Conservation (phyloP, 2,797 vertebrate species). For the Moxostoma hubbsi region DNA sequence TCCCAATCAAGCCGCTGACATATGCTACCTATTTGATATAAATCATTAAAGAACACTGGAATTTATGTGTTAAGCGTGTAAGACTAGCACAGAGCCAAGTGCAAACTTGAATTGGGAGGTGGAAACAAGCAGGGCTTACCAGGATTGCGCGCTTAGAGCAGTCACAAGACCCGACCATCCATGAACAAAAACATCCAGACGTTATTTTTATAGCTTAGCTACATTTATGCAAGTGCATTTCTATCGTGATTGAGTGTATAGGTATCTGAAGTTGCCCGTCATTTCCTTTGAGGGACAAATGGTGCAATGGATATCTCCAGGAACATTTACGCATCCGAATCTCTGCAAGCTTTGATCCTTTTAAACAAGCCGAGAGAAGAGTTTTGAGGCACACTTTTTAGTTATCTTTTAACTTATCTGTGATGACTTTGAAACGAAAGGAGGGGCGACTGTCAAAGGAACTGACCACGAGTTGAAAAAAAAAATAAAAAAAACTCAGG, state of each 20-base stretch:
- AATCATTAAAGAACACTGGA: neutral
- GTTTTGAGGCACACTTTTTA: constrained; percentile 35
- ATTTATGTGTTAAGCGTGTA: constrained; percentile 18
- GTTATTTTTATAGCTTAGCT: constrained; percentile 53
- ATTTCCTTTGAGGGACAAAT: constrained; percentile 22
- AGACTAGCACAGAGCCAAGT: constrained; percentile 15
- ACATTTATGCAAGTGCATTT: constrained; percentile 52
- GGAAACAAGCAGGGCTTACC: constrained; percentile 45
- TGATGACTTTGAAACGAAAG: constrained; percentile 71
- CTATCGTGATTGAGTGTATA: neutral
- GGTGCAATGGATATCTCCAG: constrained; percentile 39
- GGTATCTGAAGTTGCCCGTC: neutral
- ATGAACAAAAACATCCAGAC: constrained; percentile 68
- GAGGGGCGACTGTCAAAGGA: constrained; percentile 79
- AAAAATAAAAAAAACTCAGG: constrained; percentile 59
- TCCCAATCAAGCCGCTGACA: neutral
- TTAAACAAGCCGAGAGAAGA: constrained; percentile 17
- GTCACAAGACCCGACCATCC: constrained; percentile 76
- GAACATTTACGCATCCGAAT: constrained; percentile 8
- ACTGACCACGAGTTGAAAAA: constrained; percentile 77
- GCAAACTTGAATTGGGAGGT: constrained; percentile 36
- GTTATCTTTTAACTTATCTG: constrained; percentile 38
- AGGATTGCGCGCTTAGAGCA: constrained; percentile 66
- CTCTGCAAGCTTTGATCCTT: constrained; percentile 11
- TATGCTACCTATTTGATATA: neutral